Evolutionary conservation across 2,888 invertebrate genomes (phyloP), one percentile per base, ranked within the genome.

Genomic region (Caenorhabditis parvicauda): DNA sequence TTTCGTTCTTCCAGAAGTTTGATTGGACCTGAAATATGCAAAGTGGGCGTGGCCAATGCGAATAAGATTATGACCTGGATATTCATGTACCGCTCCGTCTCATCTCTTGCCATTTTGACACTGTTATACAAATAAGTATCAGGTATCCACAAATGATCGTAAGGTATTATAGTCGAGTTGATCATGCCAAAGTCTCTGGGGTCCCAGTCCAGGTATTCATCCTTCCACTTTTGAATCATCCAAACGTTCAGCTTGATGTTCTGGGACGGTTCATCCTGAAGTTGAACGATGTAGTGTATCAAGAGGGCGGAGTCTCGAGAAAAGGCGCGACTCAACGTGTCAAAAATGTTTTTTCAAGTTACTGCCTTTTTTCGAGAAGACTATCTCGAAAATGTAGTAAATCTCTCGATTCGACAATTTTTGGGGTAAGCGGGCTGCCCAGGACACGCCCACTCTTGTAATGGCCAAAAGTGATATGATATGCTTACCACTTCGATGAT

Each of bases 161-260:
- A 74, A 6, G 79, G 79, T 37, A 79, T 68, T 21, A 79, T 79
- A 0, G 77, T 78, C 5, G 65, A 64, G 52, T 79, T 76, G 60
- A 78, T 79, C 52, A 67, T 64, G 22, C 65, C 67, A 39, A 55
- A 72, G 37, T 72, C 67, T 17, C 48, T 38, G 3, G 72, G 72
- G 50, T 72, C 57, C 78, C 78, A 78, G 43, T 71, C 64, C 2
- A 78, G 54, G 42, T 73, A 72, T 54, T 79, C 79, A 53, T 79
- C 79, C 17, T 60, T 66, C 79, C 79, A 79, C 52, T 75, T 75
- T 48, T 84, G 83, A 58, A 83, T 83, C 59, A 84, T 75, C 84
- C 84, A 84, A 52, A 83, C 82, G 67, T 84, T 84, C 50, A 84
- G 80, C 48, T 83, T 82, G 38, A 84, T 79, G 54, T 83, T 82